A percentile compares a stretch with the other conserved stretches of the same genome.
phyloP scores from a whole-genome alignment of 2,113 vertebrate species.

The Diglossa brunneiventris region DNA sequence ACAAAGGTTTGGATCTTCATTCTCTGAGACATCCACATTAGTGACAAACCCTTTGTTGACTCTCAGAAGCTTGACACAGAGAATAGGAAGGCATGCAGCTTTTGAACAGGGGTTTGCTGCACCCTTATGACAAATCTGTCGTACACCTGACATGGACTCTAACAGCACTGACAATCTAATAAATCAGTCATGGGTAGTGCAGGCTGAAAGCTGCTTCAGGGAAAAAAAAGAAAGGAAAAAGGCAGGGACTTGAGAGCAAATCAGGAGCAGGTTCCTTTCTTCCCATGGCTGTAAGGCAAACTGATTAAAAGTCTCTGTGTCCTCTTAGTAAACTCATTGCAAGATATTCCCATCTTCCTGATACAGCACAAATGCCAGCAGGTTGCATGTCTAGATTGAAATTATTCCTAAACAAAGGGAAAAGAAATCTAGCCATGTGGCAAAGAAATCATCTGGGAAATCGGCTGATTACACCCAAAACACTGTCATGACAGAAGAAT shows the following conservation, averaged over 20 bases:
- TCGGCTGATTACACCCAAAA: not conserved
- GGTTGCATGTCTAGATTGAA: not conserved
- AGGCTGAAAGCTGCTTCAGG: not conserved
- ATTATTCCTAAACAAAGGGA: not conserved
- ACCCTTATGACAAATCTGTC: not conserved
- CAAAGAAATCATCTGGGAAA: not conserved
- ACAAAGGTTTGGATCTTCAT: not conserved
- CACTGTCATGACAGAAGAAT: not conserved
- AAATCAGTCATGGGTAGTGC: constrained; percentile 29
- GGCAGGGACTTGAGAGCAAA: not conserved
- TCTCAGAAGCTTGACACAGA: not conserved
- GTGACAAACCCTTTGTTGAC: not conserved
- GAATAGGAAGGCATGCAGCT: not conserved
- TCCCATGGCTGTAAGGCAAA: not conserved
- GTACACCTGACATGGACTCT: not conserved
- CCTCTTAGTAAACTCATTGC: not conserved
- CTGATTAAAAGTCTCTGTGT: not conserved
- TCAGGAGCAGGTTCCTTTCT: not conserved
- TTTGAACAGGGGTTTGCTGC: not conserved
- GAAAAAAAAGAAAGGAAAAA: not conserved
- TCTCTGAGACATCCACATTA: not conserved
- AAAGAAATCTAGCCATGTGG: not conserved
- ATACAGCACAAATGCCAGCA: not conserved
- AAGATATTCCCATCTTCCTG: not conserved
- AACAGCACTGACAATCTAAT: constrained; percentile 1